Conservation (phyloP, 2,888 invertebrate species). For the Piscicola geometra region DNA sequence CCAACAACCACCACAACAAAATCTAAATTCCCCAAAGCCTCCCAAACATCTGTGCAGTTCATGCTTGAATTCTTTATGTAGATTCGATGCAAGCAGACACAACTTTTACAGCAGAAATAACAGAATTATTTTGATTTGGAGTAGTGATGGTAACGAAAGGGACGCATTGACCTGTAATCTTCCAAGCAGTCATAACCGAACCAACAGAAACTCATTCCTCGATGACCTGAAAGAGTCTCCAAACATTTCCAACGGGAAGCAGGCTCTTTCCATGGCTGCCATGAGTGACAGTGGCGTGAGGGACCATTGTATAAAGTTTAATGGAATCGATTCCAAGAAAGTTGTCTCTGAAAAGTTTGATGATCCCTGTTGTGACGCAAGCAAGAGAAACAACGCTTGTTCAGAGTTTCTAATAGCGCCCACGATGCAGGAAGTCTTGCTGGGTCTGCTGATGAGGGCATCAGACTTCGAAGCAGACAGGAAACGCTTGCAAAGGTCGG, state of each 20-base stretch:
- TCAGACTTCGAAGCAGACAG: background rate
- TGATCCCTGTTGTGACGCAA: no score
- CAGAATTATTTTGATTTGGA: background rate
- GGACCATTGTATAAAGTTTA: no score
- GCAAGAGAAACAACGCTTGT: no score
- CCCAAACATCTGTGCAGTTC: background rate
- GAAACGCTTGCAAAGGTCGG: background rate
- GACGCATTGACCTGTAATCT: background rate
- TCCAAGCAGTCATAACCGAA: background rate
- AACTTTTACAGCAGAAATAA: background rate
- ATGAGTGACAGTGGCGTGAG: background rate
- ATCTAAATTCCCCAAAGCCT: no score
- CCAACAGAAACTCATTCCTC: background rate
- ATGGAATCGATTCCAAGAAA: no score
- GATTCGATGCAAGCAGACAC: background rate
- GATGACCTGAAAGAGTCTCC: conserved; percentile 4
- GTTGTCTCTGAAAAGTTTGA: no score
- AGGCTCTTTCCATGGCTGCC: background rate
- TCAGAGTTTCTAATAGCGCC: no score
- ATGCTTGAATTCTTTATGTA: background rate
- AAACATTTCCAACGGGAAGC: background rate
- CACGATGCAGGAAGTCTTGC: background rate
- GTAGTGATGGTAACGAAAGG: background rate
- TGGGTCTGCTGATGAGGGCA: conserved; percentile 15
- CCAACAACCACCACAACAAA: no score